These are phyloP conservation scores for Rynchops niger DNA, from an alignment of 2,113 vertebrate genomes.

Conservation along the genomic window DNA sequence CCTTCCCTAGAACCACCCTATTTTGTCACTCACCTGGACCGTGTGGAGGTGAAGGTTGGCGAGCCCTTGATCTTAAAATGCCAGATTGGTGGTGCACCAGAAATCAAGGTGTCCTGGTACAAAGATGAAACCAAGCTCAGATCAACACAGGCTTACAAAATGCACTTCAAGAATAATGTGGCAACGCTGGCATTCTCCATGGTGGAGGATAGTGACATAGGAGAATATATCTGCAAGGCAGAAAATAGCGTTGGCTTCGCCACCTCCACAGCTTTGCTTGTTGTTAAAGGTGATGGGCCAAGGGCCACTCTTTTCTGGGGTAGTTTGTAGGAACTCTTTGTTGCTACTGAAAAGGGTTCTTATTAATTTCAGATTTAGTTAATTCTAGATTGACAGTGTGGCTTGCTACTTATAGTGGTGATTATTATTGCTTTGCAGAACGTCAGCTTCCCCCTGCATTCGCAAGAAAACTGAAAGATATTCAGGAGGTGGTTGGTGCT, in stretches of 20 bases:
- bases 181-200: constrained; percentile 89
- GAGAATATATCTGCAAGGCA: constrained; percentile 94
- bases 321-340: background rate
- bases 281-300: constrained; percentile 85
- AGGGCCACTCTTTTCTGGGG: constrained; percentile 82
- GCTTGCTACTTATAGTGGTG: background rate
- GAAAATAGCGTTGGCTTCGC: constrained; percentile 89
- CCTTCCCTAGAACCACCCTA: constrained; percentile 87
- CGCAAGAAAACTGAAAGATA: constrained; percentile 91
- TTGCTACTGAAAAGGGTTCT: background rate
- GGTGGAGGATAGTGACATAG: constrained; percentile 83
- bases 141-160: constrained; percentile 87
- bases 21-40: constrained; percentile 87
- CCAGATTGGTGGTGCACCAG: constrained; percentile 90
- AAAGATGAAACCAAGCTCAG: constrained; percentile 94
- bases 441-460: constrained; percentile 92
- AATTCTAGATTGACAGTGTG: background rate
- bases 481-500: constrained; percentile 86
- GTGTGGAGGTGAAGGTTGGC: constrained; percentile 88
- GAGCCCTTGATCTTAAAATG: constrained; percentile 89
- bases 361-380: background rate
- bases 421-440: constrained; percentile 80
- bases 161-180: constrained; percentile 88
- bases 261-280: constrained; percentile 85
- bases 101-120: constrained; percentile 97